A percentile compares a stretch with the other conserved stretches of the same genome.
Evolutionary conservation across 2,888 invertebrate species (phyloP).

Genomic region (Glyphotaelius pellucidus): DNA sequence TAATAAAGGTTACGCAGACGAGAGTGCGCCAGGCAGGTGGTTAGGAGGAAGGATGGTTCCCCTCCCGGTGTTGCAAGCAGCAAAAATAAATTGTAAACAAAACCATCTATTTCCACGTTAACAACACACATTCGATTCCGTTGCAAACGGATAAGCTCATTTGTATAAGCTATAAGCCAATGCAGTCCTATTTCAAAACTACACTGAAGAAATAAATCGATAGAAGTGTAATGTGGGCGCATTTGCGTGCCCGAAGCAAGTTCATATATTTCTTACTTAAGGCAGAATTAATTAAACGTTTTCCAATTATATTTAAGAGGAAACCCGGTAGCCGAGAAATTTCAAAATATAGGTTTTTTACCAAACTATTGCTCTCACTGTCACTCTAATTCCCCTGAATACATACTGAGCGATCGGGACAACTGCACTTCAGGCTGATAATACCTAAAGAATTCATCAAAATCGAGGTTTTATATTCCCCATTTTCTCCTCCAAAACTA

Average conservation of each 20-base stretch:
- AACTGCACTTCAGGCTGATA: too few species aligned
- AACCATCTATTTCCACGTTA: constrained; percentile 19
- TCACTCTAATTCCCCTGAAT: too few species aligned
- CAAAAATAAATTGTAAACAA: constrained; percentile 42
- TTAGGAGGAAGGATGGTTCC: neutral
- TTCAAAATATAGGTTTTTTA: too few species aligned
- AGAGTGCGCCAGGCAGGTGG: constrained; percentile 22
- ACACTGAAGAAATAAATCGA: neutral
- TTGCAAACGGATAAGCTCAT: neutral
- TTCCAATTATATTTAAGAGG: too few species aligned
- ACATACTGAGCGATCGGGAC: too few species aligned
- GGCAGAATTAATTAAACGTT: neutral
- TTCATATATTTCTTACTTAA: neutral
- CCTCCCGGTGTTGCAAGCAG: constrained; percentile 39
- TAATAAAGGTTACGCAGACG: constrained; percentile 38
- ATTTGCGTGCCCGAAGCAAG: neutral
- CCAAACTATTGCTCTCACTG: too few species aligned
- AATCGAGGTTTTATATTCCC: too few species aligned
- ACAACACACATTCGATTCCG: constrained; percentile 18
- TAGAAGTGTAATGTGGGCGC: neutral
- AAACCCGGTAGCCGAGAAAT: too few species aligned
- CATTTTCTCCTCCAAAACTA: too few species aligned
- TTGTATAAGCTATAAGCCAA: neutral
- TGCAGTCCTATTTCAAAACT: neutral
- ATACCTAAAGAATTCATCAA: too few species aligned